These are phyloP conservation scores for Corythaeola cristata DNA, from an alignment of 2,113 vertebrate species.

Conservation along the genomic window DNA sequence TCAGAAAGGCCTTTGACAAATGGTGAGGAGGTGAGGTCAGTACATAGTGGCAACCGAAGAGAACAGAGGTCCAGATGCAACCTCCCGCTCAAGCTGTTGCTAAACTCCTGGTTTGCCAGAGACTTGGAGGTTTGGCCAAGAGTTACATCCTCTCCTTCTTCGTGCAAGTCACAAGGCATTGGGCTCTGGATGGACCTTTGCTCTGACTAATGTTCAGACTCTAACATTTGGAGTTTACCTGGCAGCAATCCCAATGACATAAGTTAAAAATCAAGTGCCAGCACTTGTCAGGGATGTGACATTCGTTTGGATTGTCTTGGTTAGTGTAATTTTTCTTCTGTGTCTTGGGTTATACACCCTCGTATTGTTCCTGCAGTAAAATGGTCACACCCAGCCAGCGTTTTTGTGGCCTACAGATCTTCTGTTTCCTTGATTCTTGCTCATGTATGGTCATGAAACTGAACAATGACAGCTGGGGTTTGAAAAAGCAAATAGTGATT, in stretches of 20 bases:
- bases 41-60: background rate
- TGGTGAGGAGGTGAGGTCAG: background rate
- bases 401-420: conserved; percentile 16
- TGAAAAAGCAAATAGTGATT: background rate
- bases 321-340: background rate
- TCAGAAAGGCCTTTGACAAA: background rate
- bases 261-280: background rate
- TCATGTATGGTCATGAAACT: conserved; percentile 2
- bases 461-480: background rate
- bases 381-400: background rate
- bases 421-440: background rate
- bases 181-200: background rate
- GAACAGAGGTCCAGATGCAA: background rate
- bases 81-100: background rate
- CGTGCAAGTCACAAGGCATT: background rate
- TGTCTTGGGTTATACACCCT: background rate
- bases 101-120: background rate
- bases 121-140: background rate
- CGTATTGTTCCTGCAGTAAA: background rate
- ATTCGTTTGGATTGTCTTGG: background rate
- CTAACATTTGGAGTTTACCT: background rate
- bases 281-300: background rate
- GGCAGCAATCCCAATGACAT: background rate
- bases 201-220: conserved; percentile 9
- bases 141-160: background rate